Conservation (phyloP, 2,113 vertebrate genomes). For the Sciurus niger region DNA sequence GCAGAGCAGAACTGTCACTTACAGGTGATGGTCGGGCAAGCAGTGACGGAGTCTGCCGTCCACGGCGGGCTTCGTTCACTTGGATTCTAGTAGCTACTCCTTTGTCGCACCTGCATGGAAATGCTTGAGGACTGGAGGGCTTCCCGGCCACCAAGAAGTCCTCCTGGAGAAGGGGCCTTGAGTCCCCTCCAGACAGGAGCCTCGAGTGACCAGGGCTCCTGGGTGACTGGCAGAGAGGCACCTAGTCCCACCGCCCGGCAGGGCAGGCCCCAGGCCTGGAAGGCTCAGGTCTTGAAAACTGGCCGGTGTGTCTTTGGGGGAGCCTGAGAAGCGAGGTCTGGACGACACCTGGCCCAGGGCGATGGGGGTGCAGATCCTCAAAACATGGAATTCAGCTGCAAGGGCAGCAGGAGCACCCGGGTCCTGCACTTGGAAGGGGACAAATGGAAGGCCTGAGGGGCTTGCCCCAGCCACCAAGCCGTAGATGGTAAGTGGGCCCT, state of each 20-base stretch:
- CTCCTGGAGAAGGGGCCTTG: too few relatives aligned
- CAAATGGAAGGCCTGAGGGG: accelerated
- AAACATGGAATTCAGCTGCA: neutral
- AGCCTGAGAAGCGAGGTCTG: neutral
- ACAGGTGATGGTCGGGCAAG: too few relatives aligned
- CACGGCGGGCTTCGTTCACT: neutral
- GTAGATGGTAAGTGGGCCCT: neutral
- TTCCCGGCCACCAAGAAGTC: neutral
- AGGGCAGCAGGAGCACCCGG: accelerated
- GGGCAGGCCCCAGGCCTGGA: too few relatives aligned
- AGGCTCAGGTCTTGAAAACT: neutral
- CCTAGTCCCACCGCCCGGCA: accelerated
- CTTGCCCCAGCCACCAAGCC: accelerated
- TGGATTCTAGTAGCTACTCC: too few relatives aligned
- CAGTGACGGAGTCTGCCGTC: too few relatives aligned
- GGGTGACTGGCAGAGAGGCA: too few relatives aligned
- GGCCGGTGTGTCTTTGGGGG: too few relatives aligned
- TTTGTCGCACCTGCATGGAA: neutral
- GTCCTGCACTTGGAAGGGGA: neutral
- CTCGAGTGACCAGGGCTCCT: too few relatives aligned
- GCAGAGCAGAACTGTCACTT: accelerated
- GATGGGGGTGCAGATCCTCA: neutral
- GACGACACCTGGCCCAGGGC: accelerated
- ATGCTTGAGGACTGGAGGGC: accelerated
- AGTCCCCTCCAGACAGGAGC: too few relatives aligned